Conservation (phyloP, 2,113 vertebrate genomes). For the Mugil cephalus region DNA sequence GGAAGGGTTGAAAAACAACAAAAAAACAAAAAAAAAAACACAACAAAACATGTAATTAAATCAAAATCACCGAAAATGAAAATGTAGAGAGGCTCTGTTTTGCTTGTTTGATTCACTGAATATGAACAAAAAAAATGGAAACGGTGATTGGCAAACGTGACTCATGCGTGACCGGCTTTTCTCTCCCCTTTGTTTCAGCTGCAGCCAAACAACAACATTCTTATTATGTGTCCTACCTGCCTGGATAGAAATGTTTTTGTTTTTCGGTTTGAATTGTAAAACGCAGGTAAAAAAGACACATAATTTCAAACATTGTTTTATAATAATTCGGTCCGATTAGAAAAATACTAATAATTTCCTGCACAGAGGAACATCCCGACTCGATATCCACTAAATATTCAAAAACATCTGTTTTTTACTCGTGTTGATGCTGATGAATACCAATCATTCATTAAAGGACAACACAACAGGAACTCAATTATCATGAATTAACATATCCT, state of each 20-base stretch:
- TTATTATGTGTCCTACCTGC: neutral
- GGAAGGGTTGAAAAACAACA: no score
- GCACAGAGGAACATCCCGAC: conserved; percentile 5
- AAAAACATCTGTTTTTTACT: conserved; percentile 68
- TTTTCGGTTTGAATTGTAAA: no score
- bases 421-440: conserved; percentile 58
- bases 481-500: conserved; percentile 59
- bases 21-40: no score
- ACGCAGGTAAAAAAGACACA: no score
- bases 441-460: conserved; percentile 53
- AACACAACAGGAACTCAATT: conserved; percentile 55
- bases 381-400: conserved; percentile 40
- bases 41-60: no score
- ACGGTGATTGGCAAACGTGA: neutral
- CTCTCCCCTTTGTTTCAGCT: neutral
- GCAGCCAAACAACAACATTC: neutral
- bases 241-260: neutral
- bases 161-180: neutral
- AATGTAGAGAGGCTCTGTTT: no score
- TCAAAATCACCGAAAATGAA: no score
- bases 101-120: neutral
- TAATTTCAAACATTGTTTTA: no score
- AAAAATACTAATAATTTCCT: conserved; percentile 13
- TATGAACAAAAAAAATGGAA: neutral
- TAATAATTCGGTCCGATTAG: neutral